Evolutionary conservation across 1,140 invertebrate species (phyloP), one percentile per base, ranked within the genome.

Genomic region (Drosophila littoralis): DNA sequence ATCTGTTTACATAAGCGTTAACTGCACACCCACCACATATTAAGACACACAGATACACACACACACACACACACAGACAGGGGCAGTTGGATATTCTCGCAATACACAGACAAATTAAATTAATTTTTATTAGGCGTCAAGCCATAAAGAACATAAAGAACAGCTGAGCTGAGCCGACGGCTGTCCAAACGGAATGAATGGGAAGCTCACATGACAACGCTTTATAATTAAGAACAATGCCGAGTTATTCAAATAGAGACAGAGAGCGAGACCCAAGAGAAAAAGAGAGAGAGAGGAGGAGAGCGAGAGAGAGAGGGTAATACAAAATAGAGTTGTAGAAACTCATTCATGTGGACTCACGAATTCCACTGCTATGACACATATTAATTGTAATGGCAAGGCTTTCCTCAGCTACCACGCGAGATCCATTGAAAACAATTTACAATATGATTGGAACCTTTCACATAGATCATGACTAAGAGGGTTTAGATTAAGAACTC

Each of bases 81-180:
- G 32, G 46, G 13, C 52, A 40, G 40, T 50, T 22, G 28, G 65
- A 51, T 52, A 50, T 61, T 38, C 58, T 40, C 52, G 38, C 40
- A 60, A 55, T 60, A 58, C 59, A 79, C 40, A 70, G 57, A 68
- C 65, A 89, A 89, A 88, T 88, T 83, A 84, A 89, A 88, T 88
- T 88, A 88, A 88, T 83, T 88, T 88, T 88, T 88, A 88, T 88
- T 89, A 88, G 79, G 83, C 79, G 83, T 88, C 82, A 86, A 83
- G 82, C 84, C 80, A 73, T 73, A 73, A 73, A 73, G 69, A 72
- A 72, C 69, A 86, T 86, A 79, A 86, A 86, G 76, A 88, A 89
- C 84, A 88, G 83, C 82, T 83, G 76, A 86, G 79, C 63, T 68
- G 63, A 55, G 48, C 63, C 51, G 51, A 17, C 66, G 72, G 52